Conservation (phyloP, 35 echinoderm and acorn worm species). For the Apostichopus japonicus region DNA sequence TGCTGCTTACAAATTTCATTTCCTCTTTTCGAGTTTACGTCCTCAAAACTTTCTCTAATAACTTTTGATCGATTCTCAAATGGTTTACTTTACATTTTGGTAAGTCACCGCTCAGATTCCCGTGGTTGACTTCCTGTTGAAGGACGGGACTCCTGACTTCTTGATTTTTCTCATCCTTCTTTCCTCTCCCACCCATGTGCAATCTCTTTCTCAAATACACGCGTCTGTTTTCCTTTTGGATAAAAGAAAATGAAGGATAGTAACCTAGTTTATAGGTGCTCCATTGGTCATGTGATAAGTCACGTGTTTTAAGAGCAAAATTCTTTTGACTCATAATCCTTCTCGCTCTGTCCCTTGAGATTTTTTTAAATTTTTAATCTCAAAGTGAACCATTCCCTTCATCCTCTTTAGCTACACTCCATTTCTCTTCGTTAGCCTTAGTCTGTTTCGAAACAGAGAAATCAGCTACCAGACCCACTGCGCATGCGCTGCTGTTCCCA, state of each 20-base stretch:
- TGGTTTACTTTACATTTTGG: not conserved
- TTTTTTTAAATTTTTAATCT: not conserved
- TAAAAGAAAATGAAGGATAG: slow-evolving; percentile 29
- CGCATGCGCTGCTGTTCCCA: not conserved
- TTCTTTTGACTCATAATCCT: not conserved
- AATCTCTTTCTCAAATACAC: slow-evolving; percentile 19
- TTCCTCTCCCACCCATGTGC: not conserved
- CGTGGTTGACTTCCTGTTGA: not conserved
- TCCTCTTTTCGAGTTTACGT: not conserved
- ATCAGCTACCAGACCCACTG: not conserved
- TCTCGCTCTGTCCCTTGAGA: too few relatives aligned
- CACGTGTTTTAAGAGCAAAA: not conserved
- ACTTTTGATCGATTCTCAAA: not conserved
- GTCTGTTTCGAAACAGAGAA: not conserved
- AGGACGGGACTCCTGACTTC: not conserved
- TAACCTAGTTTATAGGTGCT: slow-evolving; percentile 50
- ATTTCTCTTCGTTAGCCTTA: not conserved
- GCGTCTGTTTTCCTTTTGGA: slow-evolving; percentile 41
- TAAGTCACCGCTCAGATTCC: not conserved
- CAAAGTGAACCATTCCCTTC: not conserved
- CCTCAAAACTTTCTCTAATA: not conserved
- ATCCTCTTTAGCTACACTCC: not conserved
- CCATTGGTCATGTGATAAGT: slow-evolving; percentile 26
- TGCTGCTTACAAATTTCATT: not conserved
- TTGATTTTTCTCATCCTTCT: slow-evolving; percentile 16